Conservation (phyloP, 1,140 invertebrate genomes). For the Adoxophyes honmai region DNA sequence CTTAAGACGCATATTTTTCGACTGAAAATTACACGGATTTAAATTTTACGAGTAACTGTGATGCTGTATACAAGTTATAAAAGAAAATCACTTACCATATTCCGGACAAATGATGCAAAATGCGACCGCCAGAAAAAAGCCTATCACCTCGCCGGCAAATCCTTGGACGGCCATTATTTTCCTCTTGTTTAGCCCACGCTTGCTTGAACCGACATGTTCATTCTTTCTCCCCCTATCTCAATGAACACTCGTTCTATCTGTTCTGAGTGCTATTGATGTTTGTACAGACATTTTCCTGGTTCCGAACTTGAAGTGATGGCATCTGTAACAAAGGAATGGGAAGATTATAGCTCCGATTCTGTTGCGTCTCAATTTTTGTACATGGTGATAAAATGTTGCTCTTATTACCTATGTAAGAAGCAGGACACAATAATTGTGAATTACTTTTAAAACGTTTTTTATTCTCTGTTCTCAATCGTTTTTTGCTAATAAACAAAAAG, state of each 20-base stretch:
- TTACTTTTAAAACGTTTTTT: no score
- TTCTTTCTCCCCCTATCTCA: conserved; percentile 47
- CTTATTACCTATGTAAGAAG: no score
- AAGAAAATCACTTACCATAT: conserved; percentile 53
- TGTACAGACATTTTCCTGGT: conserved; percentile 37
- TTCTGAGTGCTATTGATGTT: conserved; percentile 33
- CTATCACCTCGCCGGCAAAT: conserved; percentile 57
- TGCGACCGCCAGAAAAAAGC: conserved; percentile 61
- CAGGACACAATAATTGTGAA: no score
- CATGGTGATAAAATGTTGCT: no score
- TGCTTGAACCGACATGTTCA: conserved; percentile 64
- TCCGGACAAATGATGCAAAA: conserved; percentile 63
- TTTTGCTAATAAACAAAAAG: no score
- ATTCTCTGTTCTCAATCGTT: no score
- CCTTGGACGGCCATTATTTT: conserved; percentile 64
- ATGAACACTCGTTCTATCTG: conserved; percentile 38
- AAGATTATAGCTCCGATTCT: no score
- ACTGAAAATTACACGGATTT: no score
- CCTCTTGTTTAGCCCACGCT: conserved; percentile 59
- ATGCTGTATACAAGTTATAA: conserved; percentile 1
- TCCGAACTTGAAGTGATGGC: conserved; percentile 28
- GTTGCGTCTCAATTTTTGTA: no score
- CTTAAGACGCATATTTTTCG: no score
- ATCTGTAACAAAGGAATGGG: conserved; percentile 51
- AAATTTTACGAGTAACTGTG: no score